These are phyloP conservation scores for Callosobruchus maculatus DNA, from an alignment of 2,888 invertebrate species.

Conservation along the genomic window DNA sequence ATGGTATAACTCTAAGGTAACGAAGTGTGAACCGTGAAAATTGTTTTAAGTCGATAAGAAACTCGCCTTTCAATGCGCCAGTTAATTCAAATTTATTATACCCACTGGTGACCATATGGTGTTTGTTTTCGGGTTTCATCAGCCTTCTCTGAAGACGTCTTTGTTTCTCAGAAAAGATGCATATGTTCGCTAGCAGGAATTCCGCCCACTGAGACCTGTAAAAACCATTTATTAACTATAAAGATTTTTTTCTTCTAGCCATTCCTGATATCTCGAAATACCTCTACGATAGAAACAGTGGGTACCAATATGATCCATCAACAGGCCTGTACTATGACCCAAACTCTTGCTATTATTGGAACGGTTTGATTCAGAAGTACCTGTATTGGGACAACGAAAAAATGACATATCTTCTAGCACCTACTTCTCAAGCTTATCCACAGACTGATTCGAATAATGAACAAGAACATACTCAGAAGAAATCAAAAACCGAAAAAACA, in stretches of 20 bases:
- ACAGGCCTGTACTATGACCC: constrained; percentile 97
- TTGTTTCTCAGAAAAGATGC: too few species aligned
- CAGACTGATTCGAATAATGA: constrained; percentile 1
- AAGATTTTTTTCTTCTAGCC: constrained; percentile 42
- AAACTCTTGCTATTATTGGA: constrained; percentile 94
- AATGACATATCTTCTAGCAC: constrained; percentile 60
- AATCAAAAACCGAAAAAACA: constrained; percentile 71
- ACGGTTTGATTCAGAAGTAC: constrained; percentile 85
- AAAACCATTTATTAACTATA: too few species aligned
- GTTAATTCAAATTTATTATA: too few species aligned
- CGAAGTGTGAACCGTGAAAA: too few species aligned
- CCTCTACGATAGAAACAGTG: constrained; percentile 90
- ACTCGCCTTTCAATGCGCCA: too few species aligned
- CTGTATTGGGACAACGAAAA: constrained; percentile 89
- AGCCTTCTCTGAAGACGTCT: too few species aligned
- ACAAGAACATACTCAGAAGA: constrained; percentile 55
- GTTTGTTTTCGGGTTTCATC: too few species aligned
- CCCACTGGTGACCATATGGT: too few species aligned
- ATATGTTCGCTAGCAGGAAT: too few species aligned
- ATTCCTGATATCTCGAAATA: constrained; percentile 89
- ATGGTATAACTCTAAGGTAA: too few species aligned
- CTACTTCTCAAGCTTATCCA: constrained; percentile 36
- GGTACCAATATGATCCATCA: constrained; percentile 91
- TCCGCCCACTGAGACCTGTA: too few species aligned
- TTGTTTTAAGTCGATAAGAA: too few species aligned